A percentile compares a stretch with the other conserved stretches of the same genome.
Conservation (phyloP, 1,140 invertebrate species). For the Zaprionus camerounensis region DNA sequence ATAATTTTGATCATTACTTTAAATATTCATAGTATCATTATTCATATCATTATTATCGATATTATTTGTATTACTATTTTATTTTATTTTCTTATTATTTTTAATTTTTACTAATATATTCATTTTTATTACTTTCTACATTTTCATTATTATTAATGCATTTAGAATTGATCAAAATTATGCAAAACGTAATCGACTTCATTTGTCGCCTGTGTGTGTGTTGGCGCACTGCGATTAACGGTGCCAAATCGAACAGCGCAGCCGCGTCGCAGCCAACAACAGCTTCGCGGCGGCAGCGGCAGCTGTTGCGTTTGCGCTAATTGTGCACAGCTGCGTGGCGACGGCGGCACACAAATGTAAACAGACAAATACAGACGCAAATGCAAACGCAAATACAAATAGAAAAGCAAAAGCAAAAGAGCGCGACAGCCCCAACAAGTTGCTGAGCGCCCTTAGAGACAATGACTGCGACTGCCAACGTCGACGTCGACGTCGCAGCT, state of each 20-base stretch:
- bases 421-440: conserved; percentile 41
- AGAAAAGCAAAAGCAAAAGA: conserved; percentile 27
- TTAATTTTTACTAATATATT: too few relatives aligned
- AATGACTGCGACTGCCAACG: background rate
- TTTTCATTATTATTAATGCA: background rate
- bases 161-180: too few relatives aligned
- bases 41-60: too few relatives aligned
- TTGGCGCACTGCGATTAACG: background rate
- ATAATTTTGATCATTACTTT: too few relatives aligned
- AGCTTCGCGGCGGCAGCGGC: conserved; percentile 10
- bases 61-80: too few relatives aligned
- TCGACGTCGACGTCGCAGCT: background rate
- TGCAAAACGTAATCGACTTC: background rate
- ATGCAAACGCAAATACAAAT: conserved; percentile 33
- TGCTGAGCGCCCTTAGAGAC: conserved; percentile 9
- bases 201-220: conserved; percentile 29
- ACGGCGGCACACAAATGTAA: conserved; percentile 37
- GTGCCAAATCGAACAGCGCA: conserved; percentile 4
- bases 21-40: too few relatives aligned
- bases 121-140: background rate
- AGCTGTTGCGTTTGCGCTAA: conserved; percentile 69
- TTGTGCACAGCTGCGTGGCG: conserved; percentile 76
- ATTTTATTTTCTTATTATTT: too few relatives aligned
- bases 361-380: conserved; percentile 12
- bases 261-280: conserved; percentile 34